Evolutionary conservation across 2,113 vertebrate species (phyloP).

Genomic region (Brachypodius melanocephalos): DNA sequence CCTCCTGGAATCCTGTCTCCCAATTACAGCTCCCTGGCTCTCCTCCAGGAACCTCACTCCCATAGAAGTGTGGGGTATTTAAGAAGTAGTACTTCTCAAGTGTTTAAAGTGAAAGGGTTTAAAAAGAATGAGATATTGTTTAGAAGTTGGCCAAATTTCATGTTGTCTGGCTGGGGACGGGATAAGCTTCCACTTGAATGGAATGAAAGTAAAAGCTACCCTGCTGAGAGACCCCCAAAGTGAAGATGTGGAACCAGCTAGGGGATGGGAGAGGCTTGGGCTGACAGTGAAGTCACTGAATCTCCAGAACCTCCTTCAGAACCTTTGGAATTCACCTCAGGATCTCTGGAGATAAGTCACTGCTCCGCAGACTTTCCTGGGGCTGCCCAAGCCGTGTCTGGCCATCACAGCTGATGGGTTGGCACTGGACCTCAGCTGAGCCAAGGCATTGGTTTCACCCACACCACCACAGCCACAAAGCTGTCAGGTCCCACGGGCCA

Average conservation of each 20-base stretch:
- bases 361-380: accelerated
- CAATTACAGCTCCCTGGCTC: background rate
- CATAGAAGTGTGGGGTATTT: background rate
- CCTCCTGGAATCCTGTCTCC: background rate
- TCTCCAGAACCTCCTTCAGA: background rate
- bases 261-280: background rate
- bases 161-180: background rate
- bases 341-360: background rate
- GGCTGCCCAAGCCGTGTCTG: background rate
- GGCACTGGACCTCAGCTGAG: background rate
- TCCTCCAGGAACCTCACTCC: background rate
- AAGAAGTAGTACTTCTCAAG: background rate
- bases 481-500: background rate
- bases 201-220: background rate
- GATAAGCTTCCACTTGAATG: background rate
- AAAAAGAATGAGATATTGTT: background rate
- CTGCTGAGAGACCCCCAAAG: background rate
- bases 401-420: background rate
- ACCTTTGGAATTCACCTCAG: background rate
- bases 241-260: background rate
- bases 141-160: background rate
- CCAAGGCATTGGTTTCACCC: background rate
- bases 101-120: background rate
- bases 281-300: background rate
- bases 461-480: background rate